Conservation (phyloP, 2,113 vertebrate genomes). For the Microtus pennsylvanicus region DNA sequence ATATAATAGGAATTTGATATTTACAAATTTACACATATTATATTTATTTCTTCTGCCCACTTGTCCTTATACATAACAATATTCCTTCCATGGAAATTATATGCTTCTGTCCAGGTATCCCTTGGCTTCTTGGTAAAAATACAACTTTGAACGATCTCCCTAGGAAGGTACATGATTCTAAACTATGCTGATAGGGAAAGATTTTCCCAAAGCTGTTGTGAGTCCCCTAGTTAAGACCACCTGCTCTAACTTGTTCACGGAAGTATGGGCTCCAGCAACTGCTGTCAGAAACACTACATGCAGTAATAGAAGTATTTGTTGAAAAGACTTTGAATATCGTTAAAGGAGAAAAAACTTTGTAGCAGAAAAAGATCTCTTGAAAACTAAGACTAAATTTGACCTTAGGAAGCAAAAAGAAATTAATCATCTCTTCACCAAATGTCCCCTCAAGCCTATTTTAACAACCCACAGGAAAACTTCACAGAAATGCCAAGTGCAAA, state of each 20-base stretch:
- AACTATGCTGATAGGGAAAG: background rate
- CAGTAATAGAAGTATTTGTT: background rate
- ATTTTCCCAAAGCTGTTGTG: background rate
- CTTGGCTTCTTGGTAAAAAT: background rate
- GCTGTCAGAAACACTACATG: background rate
- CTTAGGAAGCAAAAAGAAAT: conserved; percentile 16
- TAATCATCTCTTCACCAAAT: background rate
- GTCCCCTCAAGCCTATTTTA: background rate
- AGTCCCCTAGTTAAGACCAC: background rate
- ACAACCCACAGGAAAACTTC: background rate
- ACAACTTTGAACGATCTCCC: background rate
- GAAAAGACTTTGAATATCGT: conserved; percentile 14
- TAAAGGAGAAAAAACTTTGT: background rate
- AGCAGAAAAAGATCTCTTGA: conserved; percentile 8
- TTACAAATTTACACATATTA: background rate
- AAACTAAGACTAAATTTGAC: conserved; percentile 13
- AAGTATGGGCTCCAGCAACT: background rate
- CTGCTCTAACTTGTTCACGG: background rate
- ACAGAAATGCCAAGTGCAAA: background rate
- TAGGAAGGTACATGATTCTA: background rate
- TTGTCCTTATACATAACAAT: background rate
- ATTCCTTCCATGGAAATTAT: background rate
- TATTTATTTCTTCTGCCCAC: background rate
- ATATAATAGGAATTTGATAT: background rate
- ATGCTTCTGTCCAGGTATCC: background rate